These are phyloP conservation scores for Podargus strigoides DNA, from an alignment of 2,797 vertebrate genomes.

Conservation along the genomic window DNA sequence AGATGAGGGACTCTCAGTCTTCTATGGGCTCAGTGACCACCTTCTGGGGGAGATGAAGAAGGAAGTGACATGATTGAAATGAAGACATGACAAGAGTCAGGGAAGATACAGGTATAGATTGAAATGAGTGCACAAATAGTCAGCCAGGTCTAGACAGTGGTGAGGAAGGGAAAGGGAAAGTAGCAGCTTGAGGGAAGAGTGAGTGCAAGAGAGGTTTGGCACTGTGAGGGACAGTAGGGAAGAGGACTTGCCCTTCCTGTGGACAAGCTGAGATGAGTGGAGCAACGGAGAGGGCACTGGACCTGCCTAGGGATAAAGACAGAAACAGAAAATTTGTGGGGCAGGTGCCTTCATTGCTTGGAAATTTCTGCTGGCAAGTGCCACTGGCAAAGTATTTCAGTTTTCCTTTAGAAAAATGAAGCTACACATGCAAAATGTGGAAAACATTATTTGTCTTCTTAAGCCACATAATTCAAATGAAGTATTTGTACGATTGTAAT, in stretches of 20 bases:
- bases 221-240: not conserved
- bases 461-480: not conserved
- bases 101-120: not conserved
- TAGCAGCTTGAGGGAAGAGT: not conserved
- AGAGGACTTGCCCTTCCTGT: not conserved
- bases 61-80: not conserved
- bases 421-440: not conserved
- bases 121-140: not conserved
- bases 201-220: not conserved
- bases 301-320: not conserved
- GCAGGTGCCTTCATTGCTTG: fast-evolving
- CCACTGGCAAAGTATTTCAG: not conserved
- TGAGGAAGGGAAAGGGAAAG: not conserved
- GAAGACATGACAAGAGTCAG: not conserved
- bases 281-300: not conserved
- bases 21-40: not conserved
- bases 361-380: not conserved
- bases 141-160: not conserved
- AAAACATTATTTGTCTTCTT: not conserved
- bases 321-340: not conserved
- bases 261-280: not conserved
- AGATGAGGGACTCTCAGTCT: not conserved
- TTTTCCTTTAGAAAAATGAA: not conserved
- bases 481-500: not conserved
- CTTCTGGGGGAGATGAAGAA: not conserved